These are phyloP conservation scores for Arenicola marina DNA, from an alignment of 2,888 invertebrate species.

Conservation along the genomic window DNA sequence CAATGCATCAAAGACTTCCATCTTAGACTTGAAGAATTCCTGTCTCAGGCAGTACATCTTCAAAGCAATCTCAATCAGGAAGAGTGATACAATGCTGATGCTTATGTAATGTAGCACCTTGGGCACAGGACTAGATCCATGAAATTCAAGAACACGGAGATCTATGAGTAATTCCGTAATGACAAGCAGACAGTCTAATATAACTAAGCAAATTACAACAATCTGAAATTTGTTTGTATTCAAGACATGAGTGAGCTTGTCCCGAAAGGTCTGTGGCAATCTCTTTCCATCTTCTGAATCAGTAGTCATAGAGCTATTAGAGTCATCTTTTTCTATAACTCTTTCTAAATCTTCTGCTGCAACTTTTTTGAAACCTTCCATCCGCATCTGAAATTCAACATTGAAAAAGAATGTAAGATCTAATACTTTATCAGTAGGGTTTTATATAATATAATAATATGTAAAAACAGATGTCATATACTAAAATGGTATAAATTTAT, in stretches of 20 bases:
- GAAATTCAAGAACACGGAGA: constrained; percentile 49
- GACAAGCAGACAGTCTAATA: constrained; percentile 60
- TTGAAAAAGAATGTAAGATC: neutral
- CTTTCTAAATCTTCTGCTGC: constrained; percentile 54
- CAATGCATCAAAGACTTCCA: constrained; percentile 62
- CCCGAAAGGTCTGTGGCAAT: constrained; percentile 40
- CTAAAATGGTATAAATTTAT: too few species aligned
- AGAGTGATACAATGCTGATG: constrained; percentile 51
- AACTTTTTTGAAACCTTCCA: constrained; percentile 56
- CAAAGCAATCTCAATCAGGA: constrained; percentile 42
- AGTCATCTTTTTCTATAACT: constrained; percentile 57
- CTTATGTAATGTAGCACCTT: constrained; percentile 58
- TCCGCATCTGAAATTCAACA: constrained; percentile 43
- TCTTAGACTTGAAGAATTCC: constrained; percentile 59
- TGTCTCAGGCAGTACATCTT: constrained; percentile 57
- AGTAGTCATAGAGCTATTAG: constrained; percentile 50
- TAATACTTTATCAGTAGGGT: too few species aligned
- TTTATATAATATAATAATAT: too few species aligned
- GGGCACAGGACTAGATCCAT: constrained; percentile 38
- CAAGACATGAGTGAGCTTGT: constrained; percentile 41
- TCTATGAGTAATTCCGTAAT: constrained; percentile 61
- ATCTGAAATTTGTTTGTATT: constrained; percentile 57
- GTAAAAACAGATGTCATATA: too few species aligned
- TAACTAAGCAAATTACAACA: constrained; percentile 56
- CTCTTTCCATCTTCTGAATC: constrained; percentile 51